Percentiles rank a stretch among this genome's conserved stretches.
Evolutionary conservation across 2,113 vertebrate species (phyloP).

Genomic region (Anguilla japonica): DNA sequence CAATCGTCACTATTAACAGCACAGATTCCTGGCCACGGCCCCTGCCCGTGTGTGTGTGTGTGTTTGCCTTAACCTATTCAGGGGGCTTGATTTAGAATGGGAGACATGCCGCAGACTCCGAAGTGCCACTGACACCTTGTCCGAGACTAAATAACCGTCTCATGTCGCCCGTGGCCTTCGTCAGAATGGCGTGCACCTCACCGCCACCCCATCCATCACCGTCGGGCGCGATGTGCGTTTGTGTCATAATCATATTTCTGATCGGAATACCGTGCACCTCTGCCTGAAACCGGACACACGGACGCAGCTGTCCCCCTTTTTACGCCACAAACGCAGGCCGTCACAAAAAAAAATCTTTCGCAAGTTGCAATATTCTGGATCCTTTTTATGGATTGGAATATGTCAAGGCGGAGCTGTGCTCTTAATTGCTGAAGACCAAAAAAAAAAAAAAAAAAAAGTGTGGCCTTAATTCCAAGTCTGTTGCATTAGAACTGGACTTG

Average conservation of each 20-base stretch:
- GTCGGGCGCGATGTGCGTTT: slow-evolving; percentile 32
- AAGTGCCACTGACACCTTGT: slow-evolving; percentile 52
- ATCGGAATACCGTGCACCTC: slow-evolving; percentile 41
- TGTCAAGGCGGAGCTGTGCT: background rate
- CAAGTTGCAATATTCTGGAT: background rate
- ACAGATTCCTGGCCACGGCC: slow-evolving; percentile 37
- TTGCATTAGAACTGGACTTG: background rate
- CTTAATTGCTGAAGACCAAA: background rate
- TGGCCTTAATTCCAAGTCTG: background rate
- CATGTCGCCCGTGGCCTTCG: slow-evolving; percentile 36
- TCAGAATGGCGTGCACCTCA: slow-evolving; percentile 38
- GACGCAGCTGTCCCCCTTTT: slow-evolving; percentile 45
- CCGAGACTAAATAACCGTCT: slow-evolving; percentile 49
- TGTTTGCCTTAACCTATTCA: slow-evolving; percentile 38
- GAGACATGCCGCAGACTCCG: slow-evolving; percentile 41
- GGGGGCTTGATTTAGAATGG: slow-evolving; percentile 34
- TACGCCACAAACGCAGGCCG: background rate
- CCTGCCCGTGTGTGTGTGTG: slow-evolving; percentile 14
- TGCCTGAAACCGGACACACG: slow-evolving; percentile 32
- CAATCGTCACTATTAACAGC: slow-evolving; percentile 8
- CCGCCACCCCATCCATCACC: slow-evolving; percentile 53
- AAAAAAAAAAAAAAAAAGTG: background rate
- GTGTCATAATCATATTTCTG: slow-evolving; percentile 50
- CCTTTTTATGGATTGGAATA: background rate
- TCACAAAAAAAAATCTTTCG: background rate